Evolutionary conservation across 2,113 vertebrate species (phyloP).

Genomic region (Porphyrio hochstetteri): DNA sequence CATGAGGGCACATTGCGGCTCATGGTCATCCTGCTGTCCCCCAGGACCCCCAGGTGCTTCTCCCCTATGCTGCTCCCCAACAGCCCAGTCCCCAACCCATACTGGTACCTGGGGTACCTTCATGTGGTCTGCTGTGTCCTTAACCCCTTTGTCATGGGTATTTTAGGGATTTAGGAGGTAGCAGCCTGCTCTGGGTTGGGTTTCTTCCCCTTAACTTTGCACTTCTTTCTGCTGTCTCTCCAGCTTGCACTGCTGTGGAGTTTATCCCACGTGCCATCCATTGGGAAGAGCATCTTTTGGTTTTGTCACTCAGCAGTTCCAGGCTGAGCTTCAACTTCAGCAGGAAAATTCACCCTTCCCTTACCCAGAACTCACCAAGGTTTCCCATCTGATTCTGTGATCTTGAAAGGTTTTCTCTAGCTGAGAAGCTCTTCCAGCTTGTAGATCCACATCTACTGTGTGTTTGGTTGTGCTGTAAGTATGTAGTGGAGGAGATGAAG

Average conservation of each 20-base stretch:
- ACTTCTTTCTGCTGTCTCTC: background rate
- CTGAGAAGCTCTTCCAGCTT: background rate
- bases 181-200: background rate
- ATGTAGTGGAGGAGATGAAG: background rate
- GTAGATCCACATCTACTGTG: rapidly evolving
- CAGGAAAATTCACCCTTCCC: background rate
- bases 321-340: background rate
- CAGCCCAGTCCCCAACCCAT: too few species aligned
- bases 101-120: too few species aligned
- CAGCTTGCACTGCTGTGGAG: background rate
- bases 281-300: conserved; percentile 15
- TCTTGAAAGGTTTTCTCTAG: background rate
- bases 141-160: background rate
- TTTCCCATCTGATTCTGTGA: too few species aligned
- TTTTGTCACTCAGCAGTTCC: conserved; percentile 19
- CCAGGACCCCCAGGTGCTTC: too few species aligned
- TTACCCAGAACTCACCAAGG: background rate
- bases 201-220: background rate
- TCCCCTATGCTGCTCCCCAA: too few species aligned
- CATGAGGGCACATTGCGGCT: too few species aligned
- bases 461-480: too few species aligned
- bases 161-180: background rate
- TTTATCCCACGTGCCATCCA: background rate
- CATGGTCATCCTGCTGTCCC: too few species aligned
- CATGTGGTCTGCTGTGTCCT: background rate